Evolutionary conservation across 1,140 invertebrate species (phyloP), one percentile per base, ranked within the genome.

Genomic region (Lepidostoma basale): DNA sequence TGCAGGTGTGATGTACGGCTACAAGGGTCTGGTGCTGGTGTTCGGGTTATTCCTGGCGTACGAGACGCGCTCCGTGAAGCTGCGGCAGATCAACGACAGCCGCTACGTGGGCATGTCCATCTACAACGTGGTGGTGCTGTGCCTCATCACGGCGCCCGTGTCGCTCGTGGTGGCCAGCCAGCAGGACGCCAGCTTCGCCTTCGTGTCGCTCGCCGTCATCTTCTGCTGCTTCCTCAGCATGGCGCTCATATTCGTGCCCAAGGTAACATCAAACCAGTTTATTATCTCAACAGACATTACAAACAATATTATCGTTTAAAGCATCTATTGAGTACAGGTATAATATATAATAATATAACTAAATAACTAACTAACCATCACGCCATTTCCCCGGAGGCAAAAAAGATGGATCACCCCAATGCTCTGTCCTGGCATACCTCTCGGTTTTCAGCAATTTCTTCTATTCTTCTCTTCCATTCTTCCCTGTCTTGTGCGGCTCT

Each of bases 41-140:
- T 98, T 99, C 79, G 98, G 98, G 1, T 84, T 99, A 8, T 99
- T 99, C 79, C 81, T 99, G 67, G 94, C 98, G 0, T 99, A 99
- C 77, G 98, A 99, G 82, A 98, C 97, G 0, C 85, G 98, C 47
- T 98, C 95, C 65, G 90, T 99, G 20, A 99, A 99, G 85, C 89
- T 95, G 6, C 92, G 93, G 66, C 91, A 93, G 77, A 95, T 95
- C 74, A 95, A 95, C 81, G 98, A 99, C 83, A 97, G 96, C 0
- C 87, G 96, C 75, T 97, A 98, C 80, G 97, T 99, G 9, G 96
- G 96, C 70, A 98, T 99, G 95, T 96, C 96, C 73, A 98, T 99
- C 76, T 99, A 99, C 83, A 99, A 99, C 82, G 97, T 99, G 47
- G 97, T 98, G 62, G 95, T 99, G 22, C 86, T 99, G 10, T 98